These are phyloP conservation scores for Palythoa caribaeorum DNA, from an alignment of 92 coral and sea anemone species.

Conservation along the genomic window DNA sequence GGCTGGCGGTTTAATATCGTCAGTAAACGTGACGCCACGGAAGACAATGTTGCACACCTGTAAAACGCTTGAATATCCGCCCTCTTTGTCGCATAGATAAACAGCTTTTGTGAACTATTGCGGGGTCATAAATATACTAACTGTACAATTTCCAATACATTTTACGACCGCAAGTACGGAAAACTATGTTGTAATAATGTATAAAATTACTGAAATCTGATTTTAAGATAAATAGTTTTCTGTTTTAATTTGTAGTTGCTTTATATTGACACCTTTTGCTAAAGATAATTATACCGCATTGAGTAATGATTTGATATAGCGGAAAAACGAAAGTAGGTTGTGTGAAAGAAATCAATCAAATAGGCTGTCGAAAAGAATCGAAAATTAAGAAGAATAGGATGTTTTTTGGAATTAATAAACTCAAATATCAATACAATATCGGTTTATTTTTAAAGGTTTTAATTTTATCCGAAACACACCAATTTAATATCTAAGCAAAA, in stretches of 20 bases:
- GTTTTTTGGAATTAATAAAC: too few species aligned
- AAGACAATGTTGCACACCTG: conserved; percentile 24
- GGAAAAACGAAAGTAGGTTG: too few species aligned
- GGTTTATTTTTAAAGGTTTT: too few species aligned
- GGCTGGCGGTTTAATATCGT: not conserved
- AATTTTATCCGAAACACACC: too few species aligned
- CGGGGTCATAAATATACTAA: conserved; percentile 12
- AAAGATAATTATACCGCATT: not conserved
- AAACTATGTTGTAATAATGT: not conserved
- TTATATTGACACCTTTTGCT: not conserved
- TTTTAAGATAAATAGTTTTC: not conserved
- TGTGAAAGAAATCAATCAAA: too few species aligned
- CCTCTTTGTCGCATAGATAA: conserved; percentile 48
- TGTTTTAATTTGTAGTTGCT: not conserved
- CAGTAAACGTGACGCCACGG: conserved; percentile 21
- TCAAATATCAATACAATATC: too few species aligned
- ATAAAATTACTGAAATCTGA: not conserved
- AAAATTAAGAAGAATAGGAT: too few species aligned
- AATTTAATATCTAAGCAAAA: too few species aligned
- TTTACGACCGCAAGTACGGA: not conserved
- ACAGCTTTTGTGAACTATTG: conserved; percentile 68
- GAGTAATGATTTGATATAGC: not conserved
- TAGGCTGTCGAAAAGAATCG: too few species aligned
- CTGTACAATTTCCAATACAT: not conserved
- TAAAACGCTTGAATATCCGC: conserved; percentile 25